These are phyloP conservation scores for Muntiacus reevesi DNA, from an alignment of 2,113 vertebrate genomes.

Conservation along the genomic window DNA sequence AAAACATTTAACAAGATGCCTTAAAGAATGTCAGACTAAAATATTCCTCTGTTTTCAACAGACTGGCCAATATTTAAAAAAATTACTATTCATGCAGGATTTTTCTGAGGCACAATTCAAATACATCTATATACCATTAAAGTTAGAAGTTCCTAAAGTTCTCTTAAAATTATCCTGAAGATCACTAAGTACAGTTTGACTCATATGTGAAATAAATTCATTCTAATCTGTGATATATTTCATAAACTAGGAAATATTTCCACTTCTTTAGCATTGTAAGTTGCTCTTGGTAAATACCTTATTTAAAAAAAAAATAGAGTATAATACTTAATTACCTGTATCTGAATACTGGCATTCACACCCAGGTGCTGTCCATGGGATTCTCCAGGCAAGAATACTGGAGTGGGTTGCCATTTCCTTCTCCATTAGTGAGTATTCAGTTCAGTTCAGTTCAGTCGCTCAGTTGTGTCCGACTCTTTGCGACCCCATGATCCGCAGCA, in stretches of 20 bases:
- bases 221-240: not conserved
- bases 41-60: slow-evolving; percentile 65
- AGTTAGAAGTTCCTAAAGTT: not conserved
- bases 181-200: not conserved
- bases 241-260: not conserved
- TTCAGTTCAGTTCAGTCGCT: too few species aligned
- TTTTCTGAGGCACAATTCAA: slow-evolving; percentile 54
- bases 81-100: slow-evolving; percentile 68
- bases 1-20: slow-evolving; percentile 69
- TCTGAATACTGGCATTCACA: not conserved
- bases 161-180: slow-evolving; percentile 4
- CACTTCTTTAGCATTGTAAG: not conserved
- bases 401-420: not conserved
- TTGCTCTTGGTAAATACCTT: not conserved
- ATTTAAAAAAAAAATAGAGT: not conserved
- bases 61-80: slow-evolving; percentile 66
- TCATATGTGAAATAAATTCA: not conserved
- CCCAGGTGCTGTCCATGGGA: not conserved
- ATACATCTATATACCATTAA: slow-evolving; percentile 26
- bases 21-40: slow-evolving; percentile 69
- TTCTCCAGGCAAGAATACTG: not conserved
- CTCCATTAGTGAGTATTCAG: not conserved
- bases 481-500: too few species aligned
- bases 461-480: too few species aligned
- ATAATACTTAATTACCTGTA: not conserved